Percentiles rank a stretch among this genome's conserved stretches.
phyloP scores from a whole-genome alignment of 2,113 vertebrate genomes.

The Semnornis frantzii region DNA sequence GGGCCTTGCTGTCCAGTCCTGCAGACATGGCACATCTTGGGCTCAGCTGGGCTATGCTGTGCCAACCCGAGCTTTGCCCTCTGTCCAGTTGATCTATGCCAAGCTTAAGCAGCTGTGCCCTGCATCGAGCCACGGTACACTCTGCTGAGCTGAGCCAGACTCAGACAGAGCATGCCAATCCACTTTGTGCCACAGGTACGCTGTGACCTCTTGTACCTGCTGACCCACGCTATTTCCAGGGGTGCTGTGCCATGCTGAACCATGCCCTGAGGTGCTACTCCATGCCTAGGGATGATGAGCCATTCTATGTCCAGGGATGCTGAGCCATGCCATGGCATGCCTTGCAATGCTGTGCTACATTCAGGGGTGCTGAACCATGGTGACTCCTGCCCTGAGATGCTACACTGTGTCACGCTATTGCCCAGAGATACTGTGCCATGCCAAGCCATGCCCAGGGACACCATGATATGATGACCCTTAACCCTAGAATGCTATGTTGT shows the following conservation, averaged over 20 bases:
- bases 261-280: not conserved
- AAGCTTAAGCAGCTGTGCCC: not conserved
- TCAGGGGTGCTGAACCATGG: not conserved
- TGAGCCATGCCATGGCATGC: not conserved
- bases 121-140: rapidly evolving
- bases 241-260: not conserved
- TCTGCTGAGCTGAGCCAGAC: not conserved
- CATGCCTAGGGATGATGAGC: not conserved
- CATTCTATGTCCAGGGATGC: not conserved
- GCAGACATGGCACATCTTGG: no score
- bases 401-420: not conserved
- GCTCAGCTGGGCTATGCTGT: not conserved
- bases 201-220: not conserved
- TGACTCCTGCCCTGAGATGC: not conserved
- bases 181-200: no score
- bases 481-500: no score
- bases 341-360: no score
- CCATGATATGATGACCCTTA: not conserved
- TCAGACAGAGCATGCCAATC: not conserved
- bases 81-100: not conserved
- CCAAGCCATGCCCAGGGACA: not conserved
- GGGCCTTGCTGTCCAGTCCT: not conserved
- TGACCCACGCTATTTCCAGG: not conserved
- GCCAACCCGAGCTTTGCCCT: not conserved
- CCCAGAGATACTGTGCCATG: not conserved